phyloP scores from a whole-genome alignment of 2,888 invertebrate genomes.

The Andrena haemorrhoa region DNA sequence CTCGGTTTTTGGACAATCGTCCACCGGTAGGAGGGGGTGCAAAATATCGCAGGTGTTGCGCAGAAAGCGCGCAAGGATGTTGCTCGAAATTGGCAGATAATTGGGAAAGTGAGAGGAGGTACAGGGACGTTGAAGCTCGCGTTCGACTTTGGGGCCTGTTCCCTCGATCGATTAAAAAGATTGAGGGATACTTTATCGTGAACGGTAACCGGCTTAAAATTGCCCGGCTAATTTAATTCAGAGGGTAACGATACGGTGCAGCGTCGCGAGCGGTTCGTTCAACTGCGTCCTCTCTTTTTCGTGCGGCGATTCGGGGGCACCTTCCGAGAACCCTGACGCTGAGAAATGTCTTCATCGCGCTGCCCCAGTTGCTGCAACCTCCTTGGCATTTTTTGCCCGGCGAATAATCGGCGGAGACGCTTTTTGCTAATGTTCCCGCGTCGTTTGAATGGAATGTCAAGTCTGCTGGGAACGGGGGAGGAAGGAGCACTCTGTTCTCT shows the following conservation, averaged over 20 bases:
- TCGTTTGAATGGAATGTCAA: no score
- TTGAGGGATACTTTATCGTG: slow-evolving; percentile 28
- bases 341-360: slow-evolving; percentile 51
- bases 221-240: slow-evolving; percentile 52
- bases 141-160: slow-evolving; percentile 1
- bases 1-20: not conserved
- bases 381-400: not conserved
- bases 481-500: no score
- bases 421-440: no score
- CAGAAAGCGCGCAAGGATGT: slow-evolving; percentile 16
- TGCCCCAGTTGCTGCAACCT: not conserved
- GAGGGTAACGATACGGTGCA: slow-evolving; percentile 28
- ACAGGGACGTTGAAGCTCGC: not conserved
- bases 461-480: no score
- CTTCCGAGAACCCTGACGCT: slow-evolving; percentile 24
- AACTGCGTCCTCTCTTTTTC: slow-evolving; percentile 15
- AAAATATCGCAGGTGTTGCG: slow-evolving; percentile 1
- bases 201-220: slow-evolving; percentile 38
- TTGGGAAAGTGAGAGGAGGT: not conserved
- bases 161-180: slow-evolving; percentile 44
- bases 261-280: slow-evolving; percentile 16
- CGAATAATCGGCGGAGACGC: not conserved
- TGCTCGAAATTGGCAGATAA: slow-evolving; percentile 9
- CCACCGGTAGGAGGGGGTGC: no score
- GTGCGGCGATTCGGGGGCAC: slow-evolving; percentile 5